Evolutionary conservation across 2,888 invertebrate genomes (phyloP).

Genomic region (Campopleginae sp.): DNA sequence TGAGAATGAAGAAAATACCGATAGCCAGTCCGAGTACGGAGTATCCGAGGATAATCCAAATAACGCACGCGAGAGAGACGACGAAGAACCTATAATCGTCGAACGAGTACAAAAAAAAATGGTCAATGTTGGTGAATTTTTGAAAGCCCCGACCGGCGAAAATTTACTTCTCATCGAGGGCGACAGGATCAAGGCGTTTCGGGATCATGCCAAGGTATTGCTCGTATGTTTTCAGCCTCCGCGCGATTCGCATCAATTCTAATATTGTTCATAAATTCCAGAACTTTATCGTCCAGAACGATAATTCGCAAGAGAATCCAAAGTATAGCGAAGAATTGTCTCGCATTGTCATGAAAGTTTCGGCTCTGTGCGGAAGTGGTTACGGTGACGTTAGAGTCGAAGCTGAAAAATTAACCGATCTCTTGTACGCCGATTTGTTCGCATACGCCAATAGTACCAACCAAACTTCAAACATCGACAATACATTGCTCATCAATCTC

Average conservation of each 20-base stretch:
- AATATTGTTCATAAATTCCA: constrained; percentile 63
- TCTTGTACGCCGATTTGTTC: constrained; percentile 86
- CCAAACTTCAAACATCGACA: constrained; percentile 86
- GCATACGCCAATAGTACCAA: constrained; percentile 84
- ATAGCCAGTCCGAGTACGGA: constrained; percentile 75
- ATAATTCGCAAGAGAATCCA: constrained; percentile 63
- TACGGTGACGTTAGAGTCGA: constrained; percentile 85
- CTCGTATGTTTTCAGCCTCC: neutral
- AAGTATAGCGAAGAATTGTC: constrained; percentile 82
- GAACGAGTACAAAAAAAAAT: constrained; percentile 69
- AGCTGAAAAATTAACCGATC: constrained; percentile 84
- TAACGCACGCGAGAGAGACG: constrained; percentile 68
- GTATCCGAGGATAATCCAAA: constrained; percentile 71
- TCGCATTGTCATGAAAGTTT: constrained; percentile 85
- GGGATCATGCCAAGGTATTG: constrained; percentile 77
- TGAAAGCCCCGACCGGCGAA: constrained; percentile 84
- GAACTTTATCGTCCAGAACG: constrained; percentile 70
- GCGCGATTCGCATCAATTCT: neutral
- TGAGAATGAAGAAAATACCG: constrained; percentile 64
- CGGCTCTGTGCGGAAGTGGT: constrained; percentile 86
- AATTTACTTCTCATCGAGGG: constrained; percentile 85
- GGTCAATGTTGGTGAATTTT: constrained; percentile 84
- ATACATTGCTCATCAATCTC: constrained; percentile 88
- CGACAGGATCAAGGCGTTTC: constrained; percentile 75
- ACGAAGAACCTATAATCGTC: constrained; percentile 69